Evolutionary conservation across 2,888 invertebrate genomes (phyloP).

Genomic region (Drosophila robusta): DNA sequence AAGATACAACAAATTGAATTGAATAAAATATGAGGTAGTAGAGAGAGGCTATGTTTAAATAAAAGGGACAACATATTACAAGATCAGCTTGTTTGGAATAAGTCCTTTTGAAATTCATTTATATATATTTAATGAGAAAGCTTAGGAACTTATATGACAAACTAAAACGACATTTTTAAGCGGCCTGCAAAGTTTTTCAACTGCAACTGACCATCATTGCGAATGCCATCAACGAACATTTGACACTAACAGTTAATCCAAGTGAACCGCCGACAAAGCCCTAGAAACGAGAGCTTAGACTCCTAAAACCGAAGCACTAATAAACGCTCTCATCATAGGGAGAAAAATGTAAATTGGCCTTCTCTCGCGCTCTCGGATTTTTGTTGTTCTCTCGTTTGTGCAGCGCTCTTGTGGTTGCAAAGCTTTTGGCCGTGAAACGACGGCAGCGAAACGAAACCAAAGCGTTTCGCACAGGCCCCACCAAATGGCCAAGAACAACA

Average conservation of each 20-base stretch:
- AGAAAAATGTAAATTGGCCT: not conserved
- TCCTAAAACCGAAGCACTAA: not conserved
- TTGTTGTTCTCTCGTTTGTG: slow-evolving; percentile 1
- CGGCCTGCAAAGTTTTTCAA: slow-evolving; percentile 4
- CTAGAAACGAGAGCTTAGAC: slow-evolving; percentile 1
- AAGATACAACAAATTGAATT: too few species aligned
- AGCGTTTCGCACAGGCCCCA: slow-evolving; percentile 16
- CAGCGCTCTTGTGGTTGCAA: slow-evolving; percentile 7
- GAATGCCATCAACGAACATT: slow-evolving; percentile 10
- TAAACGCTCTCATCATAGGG: not conserved
- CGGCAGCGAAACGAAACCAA: slow-evolving; percentile 55
- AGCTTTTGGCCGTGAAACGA: slow-evolving; percentile 57
- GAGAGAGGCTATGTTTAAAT: too few species aligned
- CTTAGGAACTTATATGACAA: not conserved
- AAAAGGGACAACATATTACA: too few species aligned
- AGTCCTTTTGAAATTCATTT: too few species aligned
- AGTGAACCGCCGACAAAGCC: slow-evolving; percentile 3
- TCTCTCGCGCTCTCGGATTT: slow-evolving; percentile 12
- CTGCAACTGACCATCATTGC: slow-evolving; percentile 9
- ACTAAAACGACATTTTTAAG: not conserved
- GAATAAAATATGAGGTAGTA: too few species aligned
- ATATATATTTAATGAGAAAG: not conserved
- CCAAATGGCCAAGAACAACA: slow-evolving; percentile 26
- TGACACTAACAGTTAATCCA: slow-evolving; percentile 33
- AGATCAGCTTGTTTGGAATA: too few species aligned